phyloP scores from a whole-genome alignment of 2,797 vertebrate species.

The Hydrocynus forskahlii region DNA sequence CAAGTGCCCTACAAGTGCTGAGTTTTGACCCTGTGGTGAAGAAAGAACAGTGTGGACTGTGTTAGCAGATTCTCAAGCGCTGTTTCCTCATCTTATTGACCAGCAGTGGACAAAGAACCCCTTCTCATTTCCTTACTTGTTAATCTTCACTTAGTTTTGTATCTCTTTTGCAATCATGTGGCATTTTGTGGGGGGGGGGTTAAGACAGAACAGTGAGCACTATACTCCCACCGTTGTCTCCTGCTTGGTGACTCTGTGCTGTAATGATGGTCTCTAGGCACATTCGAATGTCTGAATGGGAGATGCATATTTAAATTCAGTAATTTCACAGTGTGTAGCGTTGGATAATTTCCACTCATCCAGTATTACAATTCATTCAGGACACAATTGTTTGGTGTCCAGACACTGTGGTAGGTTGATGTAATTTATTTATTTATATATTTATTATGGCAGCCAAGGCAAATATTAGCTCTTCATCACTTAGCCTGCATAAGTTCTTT shows the following conservation, averaged over 20 bases:
- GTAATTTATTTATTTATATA: background rate
- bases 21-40: constrained; percentile 44
- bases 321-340: constrained; percentile 26
- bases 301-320: constrained; percentile 16
- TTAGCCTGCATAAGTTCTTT: too few relatives aligned
- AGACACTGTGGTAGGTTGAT: background rate
- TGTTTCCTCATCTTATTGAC: constrained; percentile 28
- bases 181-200: constrained; percentile 18
- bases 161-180: constrained; percentile 5
- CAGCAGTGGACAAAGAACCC: constrained; percentile 44
- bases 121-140: constrained; percentile 49
- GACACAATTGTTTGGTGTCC: constrained; percentile 25
- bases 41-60: constrained; percentile 52
- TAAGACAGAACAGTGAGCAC: constrained; percentile 14
- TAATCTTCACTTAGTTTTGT: constrained; percentile 31
- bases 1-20: constrained; percentile 26
- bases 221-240: constrained; percentile 31
- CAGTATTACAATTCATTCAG: constrained; percentile 28
- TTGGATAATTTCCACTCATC: constrained; percentile 41
- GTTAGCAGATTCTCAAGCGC: constrained; percentile 33
- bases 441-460: too few relatives aligned
- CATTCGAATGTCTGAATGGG: constrained; percentile 7
- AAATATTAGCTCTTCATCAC: too few relatives aligned
- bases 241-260: background rate
- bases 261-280: constrained; percentile 5